Percentiles rank a stretch among this genome's conserved stretches.
phyloP scores from a whole-genome alignment of 1,140 invertebrate species.

The Drosophila arizonae region DNA sequence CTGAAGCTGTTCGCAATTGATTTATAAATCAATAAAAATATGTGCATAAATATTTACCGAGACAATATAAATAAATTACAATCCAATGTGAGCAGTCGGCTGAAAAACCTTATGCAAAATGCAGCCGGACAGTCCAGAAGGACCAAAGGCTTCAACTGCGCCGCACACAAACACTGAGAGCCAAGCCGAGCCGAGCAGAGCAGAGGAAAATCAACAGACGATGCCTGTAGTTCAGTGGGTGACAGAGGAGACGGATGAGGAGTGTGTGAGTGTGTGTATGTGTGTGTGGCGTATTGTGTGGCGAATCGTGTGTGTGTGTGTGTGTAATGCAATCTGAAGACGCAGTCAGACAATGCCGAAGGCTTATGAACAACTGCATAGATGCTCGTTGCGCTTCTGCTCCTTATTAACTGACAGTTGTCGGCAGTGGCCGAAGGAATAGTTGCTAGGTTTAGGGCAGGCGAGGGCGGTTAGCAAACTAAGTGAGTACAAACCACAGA shows the following conservation, averaged over 20 bases:
- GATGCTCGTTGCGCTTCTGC: constrained; percentile 8
- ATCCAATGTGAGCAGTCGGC: constrained; percentile 48
- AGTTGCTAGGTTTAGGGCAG: constrained; percentile 3
- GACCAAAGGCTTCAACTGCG: not conserved
- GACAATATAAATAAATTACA: constrained; percentile 78
- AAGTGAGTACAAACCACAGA: not conserved
- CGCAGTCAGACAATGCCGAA: constrained; percentile 17
- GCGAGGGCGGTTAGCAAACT: constrained; percentile 7
- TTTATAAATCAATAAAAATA: constrained; percentile 75
- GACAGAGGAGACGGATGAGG: not conserved
- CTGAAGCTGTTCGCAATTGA: constrained; percentile 47
- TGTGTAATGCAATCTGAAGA: constrained; percentile 11
- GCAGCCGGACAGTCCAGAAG: constrained; percentile 35
- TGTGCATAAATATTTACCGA: constrained; percentile 69
- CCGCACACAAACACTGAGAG: too few relatives aligned
- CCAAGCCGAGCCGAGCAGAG: not conserved
- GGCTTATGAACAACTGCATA: constrained; percentile 17
- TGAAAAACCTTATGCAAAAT: constrained; percentile 71
- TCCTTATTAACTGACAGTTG: constrained; percentile 25
- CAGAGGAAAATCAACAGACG: not conserved
- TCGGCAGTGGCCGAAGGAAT: not conserved
- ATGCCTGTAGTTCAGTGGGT: not conserved
- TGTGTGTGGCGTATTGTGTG: not conserved
- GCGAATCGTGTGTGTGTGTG: not conserved
- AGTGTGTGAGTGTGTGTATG: not conserved